phyloP scores from a whole-genome alignment of 2,797 vertebrate genomes.

The Rhabdomys pumilio region DNA sequence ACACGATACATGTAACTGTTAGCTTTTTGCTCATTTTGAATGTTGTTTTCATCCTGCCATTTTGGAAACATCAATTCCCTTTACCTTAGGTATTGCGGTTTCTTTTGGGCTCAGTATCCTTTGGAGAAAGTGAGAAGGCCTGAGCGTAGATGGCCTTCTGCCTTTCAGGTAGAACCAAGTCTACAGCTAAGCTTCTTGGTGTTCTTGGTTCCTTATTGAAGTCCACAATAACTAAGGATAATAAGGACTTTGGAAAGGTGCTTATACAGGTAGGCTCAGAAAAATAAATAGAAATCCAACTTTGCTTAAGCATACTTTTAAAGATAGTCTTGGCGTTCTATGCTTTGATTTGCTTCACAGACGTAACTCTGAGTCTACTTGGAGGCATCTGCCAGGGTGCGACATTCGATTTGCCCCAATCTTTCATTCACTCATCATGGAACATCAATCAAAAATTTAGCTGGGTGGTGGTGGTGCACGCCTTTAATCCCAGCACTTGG shows the following conservation, averaged over 20 bases:
- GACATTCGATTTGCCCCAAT: neutral
- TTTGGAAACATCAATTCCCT: constrained; percentile 30
- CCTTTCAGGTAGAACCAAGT: neutral
- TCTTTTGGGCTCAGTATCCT: neutral
- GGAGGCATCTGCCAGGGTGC: neutral
- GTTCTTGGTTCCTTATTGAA: neutral
- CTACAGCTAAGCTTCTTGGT: neutral
- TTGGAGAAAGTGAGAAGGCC: neutral
- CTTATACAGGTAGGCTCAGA: neutral
- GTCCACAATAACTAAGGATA: neutral
- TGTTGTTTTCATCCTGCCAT: neutral
- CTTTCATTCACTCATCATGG: neutral
- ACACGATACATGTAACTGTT: neutral
- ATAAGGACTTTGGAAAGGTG: neutral
- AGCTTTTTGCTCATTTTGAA: constrained; percentile 1
- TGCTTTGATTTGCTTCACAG: neutral
- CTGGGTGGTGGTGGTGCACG: too few species aligned
- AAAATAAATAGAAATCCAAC: neutral
- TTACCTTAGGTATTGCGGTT: neutral
- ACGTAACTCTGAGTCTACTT: neutral
- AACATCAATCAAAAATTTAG: neutral
- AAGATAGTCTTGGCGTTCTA: neutral
- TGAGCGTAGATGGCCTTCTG: neutral
- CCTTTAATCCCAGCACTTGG: too few species aligned
- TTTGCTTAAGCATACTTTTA: neutral